These are phyloP conservation scores for Platygyra sinensis DNA, from an alignment of 64 coral and sea anemone species.

Conservation along the genomic window DNA sequence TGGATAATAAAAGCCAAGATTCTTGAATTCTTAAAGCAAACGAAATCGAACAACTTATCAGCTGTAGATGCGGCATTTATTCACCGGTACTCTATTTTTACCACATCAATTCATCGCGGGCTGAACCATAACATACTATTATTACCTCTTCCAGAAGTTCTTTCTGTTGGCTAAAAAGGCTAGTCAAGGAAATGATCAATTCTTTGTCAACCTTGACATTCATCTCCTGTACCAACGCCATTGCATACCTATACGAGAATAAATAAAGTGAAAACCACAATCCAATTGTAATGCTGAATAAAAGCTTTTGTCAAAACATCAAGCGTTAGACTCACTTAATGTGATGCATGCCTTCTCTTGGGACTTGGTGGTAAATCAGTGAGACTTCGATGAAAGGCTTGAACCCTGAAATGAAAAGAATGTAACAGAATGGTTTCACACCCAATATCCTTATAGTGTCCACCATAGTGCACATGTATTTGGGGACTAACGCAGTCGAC, in stretches of 20 bases:
- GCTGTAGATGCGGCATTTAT: too few relatives aligned
- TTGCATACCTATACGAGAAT: conserved; percentile 64
- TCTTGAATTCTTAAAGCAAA: too few relatives aligned
- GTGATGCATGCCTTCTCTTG: conserved; percentile 68
- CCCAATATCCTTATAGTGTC: too few relatives aligned
- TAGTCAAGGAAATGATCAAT: conserved; percentile 73
- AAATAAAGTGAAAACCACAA: background rate
- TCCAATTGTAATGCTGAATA: too few relatives aligned
- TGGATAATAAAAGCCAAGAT: too few relatives aligned
- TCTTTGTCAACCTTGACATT: conserved; percentile 90
- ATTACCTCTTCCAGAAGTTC: conserved; percentile 67
- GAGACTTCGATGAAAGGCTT: conserved; percentile 98
- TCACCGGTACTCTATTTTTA: background rate
- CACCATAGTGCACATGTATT: too few relatives aligned
- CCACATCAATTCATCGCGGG: background rate
- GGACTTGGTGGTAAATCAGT: conserved; percentile 82
- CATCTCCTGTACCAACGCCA: conserved; percentile 91
- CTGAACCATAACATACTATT: background rate
- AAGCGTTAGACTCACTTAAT: conserved; percentile 66
- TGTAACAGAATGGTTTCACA: background rate
- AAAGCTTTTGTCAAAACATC: too few relatives aligned
- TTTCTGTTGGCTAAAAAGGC: conserved; percentile 67
- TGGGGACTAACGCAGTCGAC: too few relatives aligned
- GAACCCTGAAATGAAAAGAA: conserved; percentile 40
- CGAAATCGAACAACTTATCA: too few relatives aligned